These are phyloP conservation scores for Psittacula echo DNA, from an alignment of 2,797 vertebrate genomes.

Conservation along the genomic window DNA sequence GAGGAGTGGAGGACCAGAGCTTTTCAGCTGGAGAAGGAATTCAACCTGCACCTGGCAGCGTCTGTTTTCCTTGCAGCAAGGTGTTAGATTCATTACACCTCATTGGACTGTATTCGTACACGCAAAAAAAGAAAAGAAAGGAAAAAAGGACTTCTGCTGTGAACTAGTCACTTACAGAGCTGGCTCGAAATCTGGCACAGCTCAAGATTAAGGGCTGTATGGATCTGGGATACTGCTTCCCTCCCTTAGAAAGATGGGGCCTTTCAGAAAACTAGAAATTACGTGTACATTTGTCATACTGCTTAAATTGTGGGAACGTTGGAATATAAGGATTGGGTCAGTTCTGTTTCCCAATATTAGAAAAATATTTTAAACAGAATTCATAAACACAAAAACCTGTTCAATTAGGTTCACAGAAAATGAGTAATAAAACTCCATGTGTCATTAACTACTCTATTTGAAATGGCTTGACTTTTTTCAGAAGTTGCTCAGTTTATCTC, in stretches of 20 bases:
- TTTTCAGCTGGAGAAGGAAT: not conserved
- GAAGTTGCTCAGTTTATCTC: not conserved
- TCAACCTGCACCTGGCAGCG: not conserved
- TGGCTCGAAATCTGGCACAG: not conserved
- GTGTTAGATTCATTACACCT: not conserved
- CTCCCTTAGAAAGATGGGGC: not conserved
- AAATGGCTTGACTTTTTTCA: not conserved
- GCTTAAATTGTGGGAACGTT: not conserved
- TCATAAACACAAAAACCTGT: constrained; percentile 35
- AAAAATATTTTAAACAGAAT: constrained; percentile 22
- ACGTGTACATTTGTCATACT: not conserved
- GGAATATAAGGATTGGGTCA: not conserved
- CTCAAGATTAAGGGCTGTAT: not conserved
- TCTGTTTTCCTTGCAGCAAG: not conserved
- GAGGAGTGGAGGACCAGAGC: not conserved
- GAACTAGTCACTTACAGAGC: not conserved
- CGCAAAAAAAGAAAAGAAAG: not conserved
- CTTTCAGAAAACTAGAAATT: not conserved
- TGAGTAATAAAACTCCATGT: not conserved
- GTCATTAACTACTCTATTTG: not conserved
- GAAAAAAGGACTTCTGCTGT: not conserved
- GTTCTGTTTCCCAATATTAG: not conserved
- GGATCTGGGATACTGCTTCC: not conserved
- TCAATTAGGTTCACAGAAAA: not conserved
- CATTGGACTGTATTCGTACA: not conserved